These are phyloP conservation scores for Coelogynopora nodosa DNA, from an alignment of 2,888 invertebrate species.

Conservation along the genomic window DNA sequence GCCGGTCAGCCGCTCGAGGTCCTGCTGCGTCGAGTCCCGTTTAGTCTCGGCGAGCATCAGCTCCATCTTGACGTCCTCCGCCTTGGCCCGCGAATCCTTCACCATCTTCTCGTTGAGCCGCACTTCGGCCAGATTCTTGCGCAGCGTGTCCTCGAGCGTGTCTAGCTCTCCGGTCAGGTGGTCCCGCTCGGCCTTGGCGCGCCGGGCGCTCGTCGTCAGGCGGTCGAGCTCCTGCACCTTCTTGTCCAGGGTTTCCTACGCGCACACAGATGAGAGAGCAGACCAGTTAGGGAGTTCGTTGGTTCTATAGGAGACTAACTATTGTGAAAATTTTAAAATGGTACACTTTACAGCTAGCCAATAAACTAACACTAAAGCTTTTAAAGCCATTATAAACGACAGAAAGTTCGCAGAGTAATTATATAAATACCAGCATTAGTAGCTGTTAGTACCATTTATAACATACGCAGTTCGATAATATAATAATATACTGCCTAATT, in stretches of 20 bases:
- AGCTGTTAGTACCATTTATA: too few species aligned
- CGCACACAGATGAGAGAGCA: background rate
- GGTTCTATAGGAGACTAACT: too few species aligned
- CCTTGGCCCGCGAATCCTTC: slow-evolving; percentile 52
- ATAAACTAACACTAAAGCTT: too few species aligned
- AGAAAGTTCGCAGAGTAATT: too few species aligned
- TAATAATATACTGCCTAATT: too few species aligned
- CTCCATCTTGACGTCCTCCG: slow-evolving; percentile 56
- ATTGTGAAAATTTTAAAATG: too few species aligned
- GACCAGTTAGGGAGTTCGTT: too few species aligned
- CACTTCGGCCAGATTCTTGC: slow-evolving; percentile 42
- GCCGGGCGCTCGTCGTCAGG: slow-evolving; percentile 29
- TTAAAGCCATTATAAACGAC: too few species aligned
- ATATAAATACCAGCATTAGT: too few species aligned
- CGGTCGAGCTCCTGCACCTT: slow-evolving; percentile 41
- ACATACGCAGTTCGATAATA: too few species aligned
- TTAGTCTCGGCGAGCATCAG: slow-evolving; percentile 58
- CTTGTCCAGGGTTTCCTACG: slow-evolving; percentile 39
- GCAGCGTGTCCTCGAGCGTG: slow-evolving; percentile 41
- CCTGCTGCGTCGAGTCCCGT: slow-evolving; percentile 54
- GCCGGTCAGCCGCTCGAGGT: slow-evolving; percentile 53
- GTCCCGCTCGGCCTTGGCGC: slow-evolving; percentile 30
- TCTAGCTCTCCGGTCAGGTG: slow-evolving; percentile 30
- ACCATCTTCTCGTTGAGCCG: slow-evolving; percentile 46
- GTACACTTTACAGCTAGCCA: too few species aligned